These are phyloP conservation scores for Sinosuthora webbiana DNA, from an alignment of 2,113 vertebrate species.

Conservation along the genomic window DNA sequence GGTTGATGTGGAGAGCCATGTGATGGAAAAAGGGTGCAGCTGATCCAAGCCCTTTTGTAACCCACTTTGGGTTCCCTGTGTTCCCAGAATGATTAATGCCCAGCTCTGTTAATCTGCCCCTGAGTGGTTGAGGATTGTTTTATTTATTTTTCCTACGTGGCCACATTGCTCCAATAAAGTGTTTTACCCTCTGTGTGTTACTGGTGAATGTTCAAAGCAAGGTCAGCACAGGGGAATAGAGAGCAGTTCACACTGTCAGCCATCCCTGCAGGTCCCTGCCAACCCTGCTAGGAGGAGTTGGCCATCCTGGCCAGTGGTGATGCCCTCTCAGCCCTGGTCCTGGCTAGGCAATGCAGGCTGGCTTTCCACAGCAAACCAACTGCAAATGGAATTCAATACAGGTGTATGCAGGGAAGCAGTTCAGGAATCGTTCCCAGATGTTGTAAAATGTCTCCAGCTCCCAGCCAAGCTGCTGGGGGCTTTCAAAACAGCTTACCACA, in stretches of 20 bases:
- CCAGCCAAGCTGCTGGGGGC: conserved; percentile 26
- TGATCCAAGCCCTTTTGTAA: background rate
- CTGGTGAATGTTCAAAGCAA: background rate
- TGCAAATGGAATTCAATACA: background rate
- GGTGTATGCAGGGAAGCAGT: background rate
- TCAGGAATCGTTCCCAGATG: background rate
- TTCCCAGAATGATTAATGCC: background rate
- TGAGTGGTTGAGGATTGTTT: background rate
- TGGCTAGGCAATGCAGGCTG: background rate
- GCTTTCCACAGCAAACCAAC: background rate
- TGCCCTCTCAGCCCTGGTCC: background rate
- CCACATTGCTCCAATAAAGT: background rate
- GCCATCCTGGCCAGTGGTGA: background rate
- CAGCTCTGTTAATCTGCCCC: background rate
- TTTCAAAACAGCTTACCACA: conserved; percentile 31
- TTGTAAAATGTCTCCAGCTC: background rate
- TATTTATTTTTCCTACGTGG: background rate
- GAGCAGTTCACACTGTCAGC: background rate
- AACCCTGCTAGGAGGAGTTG: accelerated
- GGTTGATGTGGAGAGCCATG: accelerated
- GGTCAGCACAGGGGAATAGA: background rate
- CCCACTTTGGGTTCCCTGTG: background rate
- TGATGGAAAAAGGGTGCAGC: background rate
- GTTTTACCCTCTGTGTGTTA: background rate
- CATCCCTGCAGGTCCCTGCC: background rate